These are phyloP conservation scores for Tamias sibiricus DNA, from an alignment of 2,113 vertebrate species.

Conservation along the genomic window DNA sequence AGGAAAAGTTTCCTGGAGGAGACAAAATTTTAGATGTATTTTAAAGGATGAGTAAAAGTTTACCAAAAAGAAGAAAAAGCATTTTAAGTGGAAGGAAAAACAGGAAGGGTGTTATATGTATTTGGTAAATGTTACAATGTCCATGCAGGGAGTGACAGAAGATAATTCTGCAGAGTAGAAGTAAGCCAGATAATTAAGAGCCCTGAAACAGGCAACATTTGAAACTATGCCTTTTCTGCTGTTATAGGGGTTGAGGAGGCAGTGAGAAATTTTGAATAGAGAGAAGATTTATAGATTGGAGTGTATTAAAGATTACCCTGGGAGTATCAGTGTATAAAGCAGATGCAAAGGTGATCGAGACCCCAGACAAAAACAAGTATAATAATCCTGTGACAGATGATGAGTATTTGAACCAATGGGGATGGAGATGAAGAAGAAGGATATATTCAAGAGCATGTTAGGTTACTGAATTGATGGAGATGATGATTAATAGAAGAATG, in stretches of 20 bases:
- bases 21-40: not conserved
- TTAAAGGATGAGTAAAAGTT: not conserved
- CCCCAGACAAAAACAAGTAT: not conserved
- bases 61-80: not conserved
- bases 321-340: not conserved
- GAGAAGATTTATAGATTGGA: not conserved
- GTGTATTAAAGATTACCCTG: not conserved
- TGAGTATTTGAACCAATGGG: not conserved
- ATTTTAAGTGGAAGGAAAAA: not conserved
- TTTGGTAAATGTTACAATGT: not conserved
- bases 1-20: not conserved
- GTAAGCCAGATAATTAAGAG: not conserved
- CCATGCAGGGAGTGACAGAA: not conserved
- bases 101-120: not conserved
- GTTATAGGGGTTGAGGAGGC: not conserved
- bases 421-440: not conserved
- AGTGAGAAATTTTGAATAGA: not conserved
- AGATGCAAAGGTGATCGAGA: not conserved
- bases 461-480: not conserved
- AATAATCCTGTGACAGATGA: not conserved
- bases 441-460: not conserved
- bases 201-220: not conserved
- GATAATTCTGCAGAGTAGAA: not conserved
- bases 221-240: not conserved
- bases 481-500: not conserved